Base-by-base conservation (phyloP, 2,888 invertebrate genomes). In the Agrotis exclamationis region DNA sequence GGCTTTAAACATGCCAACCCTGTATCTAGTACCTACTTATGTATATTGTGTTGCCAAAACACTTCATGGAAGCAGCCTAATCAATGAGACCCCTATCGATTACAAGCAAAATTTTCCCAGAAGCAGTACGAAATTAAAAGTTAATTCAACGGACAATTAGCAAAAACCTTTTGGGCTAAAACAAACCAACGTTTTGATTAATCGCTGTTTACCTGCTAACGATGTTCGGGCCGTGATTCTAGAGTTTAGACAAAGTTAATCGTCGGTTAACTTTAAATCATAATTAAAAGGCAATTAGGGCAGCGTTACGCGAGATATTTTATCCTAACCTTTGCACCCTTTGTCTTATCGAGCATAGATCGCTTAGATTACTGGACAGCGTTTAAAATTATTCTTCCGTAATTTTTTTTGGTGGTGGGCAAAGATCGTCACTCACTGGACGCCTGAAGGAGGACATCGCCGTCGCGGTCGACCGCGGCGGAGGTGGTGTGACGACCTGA, bases 211-310 rank as follows among this genome's bases (percentile, higher is more conserved):
- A 84, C 84, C 84, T 84, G 86, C 82, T 80, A 85, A 84, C 71
- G 84, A 82, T 76, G 85, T 75, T 74, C 54, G 54, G 58, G 50
- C 76, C 84, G 70, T 85, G 85, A 85, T 85, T 85, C 53, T 77
- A 69, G 77, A 83, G 81, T 79, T 83, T 71, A 74, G 74, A 70
- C 79, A 60, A 81, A 81, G 82, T 83, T 85, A 82, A 82, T 79
- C 76, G 79, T 63, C 59, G 65, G 76, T 83, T 86, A 80, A 84
- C 76, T 86, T 81, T 84, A 85, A 86, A 88, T 87, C 85, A 87
- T 87, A 89, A 89, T 89, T 89, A 89, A 89, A 89, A 87, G 86
- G 83, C 82, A 87, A 89, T 89, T 89, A 89, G 82, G 80, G 77
- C 76, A 74, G 80, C 67, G 79, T 76, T 58, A 76, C 82, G 76